phyloP scores from a whole-genome alignment of 1,140 invertebrate genomes.

The Camponotus pennsylvanicus region DNA sequence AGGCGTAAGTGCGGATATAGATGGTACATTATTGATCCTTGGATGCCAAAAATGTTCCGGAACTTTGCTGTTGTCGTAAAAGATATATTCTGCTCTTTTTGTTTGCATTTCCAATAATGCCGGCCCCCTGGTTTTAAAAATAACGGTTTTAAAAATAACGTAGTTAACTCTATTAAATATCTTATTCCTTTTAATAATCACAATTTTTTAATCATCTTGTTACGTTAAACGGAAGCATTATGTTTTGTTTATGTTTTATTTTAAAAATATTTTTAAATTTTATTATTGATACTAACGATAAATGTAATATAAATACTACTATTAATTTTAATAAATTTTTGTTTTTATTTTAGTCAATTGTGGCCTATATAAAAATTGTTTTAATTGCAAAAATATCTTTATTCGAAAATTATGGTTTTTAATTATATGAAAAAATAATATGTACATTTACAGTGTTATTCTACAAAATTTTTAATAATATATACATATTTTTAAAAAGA shows the following conservation, averaged over 20 bases:
- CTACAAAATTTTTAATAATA: neutral
- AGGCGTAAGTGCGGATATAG: neutral
- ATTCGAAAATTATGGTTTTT: neutral
- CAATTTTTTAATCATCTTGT: neutral
- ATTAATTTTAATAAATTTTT: neutral
- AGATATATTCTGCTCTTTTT: too few species aligned
- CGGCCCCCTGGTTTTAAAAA: too few species aligned
- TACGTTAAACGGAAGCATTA: neutral
- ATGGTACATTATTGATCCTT: neutral
- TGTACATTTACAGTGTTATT: neutral
- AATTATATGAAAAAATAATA: neutral
- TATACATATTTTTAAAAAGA: neutral
- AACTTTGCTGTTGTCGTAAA: neutral
- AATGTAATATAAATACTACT: neutral
- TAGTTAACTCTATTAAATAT: neutral
- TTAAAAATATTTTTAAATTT: conserved; percentile 5
- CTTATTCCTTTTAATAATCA: neutral
- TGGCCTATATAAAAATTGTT: neutral
- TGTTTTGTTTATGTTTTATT: neutral
- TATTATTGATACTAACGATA: neutral
- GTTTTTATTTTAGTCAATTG: neutral
- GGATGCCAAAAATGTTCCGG: neutral
- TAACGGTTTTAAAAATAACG: neutral
- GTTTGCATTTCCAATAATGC: too few species aligned
- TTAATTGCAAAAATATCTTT: conserved; percentile 20